Base-by-base conservation (phyloP, 1,140 invertebrate species). In the Helicoverpa zea region DNA sequence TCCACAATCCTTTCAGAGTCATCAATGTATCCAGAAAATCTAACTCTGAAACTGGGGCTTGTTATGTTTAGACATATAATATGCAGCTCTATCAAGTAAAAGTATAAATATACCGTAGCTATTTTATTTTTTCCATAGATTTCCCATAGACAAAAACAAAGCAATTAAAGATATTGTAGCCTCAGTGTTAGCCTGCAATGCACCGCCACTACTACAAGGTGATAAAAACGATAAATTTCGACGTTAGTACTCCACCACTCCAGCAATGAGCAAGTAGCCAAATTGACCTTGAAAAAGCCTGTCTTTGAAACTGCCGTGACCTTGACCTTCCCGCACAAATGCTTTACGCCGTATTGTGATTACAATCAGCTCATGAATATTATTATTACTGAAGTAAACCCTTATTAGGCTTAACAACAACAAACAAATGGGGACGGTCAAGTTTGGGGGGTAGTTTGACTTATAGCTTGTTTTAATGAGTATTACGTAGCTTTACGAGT, bases 351-450 rank as follows among this genome's bases (percentile, higher is more conserved):
- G 29, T 30, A 5, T 18, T 70, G 66, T 70, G 66, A 70, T 70
- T 29, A 70, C 66, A 14, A 70, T 70, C 66, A n/a, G 10, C 49
- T 54, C 66, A 70, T 70, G 49, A 70, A 70, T 70, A 68, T 16
- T 30, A 18, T 43, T 64, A 64, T 64, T 51, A 43, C 43, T 51
- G 4, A 59, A 29, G 66, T 9, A 23, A 52, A 35, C n/a, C 43
- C 35, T 66, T 52, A 54, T 11, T 23, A 52, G 47, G 18, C 43
- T 47, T 23, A 49, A 70, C 66, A 70, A 70, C 29, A 70, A 70
- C 66, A 70, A 70, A 70, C 47, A 29, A 70, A 52, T 52, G 29
- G 47, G 23, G 47, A 5, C 63, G 10, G 35, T 30, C 12, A 35
- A 35, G 35, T 35, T 35, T 35, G 7, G 7, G 35, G 30, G 35